phyloP scores from a whole-genome alignment of 2,888 invertebrate genomes.

The Chirona hameri region DNA sequence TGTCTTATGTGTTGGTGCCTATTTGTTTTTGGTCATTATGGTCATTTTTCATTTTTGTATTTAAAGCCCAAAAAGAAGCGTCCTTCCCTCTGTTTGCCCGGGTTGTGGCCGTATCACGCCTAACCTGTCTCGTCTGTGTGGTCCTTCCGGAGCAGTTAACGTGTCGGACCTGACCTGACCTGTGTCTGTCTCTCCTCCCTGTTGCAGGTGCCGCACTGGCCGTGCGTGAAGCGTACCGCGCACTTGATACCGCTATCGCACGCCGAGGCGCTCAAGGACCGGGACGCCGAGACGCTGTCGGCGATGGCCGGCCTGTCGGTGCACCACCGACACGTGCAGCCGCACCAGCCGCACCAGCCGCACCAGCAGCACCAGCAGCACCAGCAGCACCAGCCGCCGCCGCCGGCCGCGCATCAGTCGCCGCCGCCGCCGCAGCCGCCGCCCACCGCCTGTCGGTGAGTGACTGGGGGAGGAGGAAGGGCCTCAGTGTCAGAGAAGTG shows the following conservation, averaged over 20 bases:
- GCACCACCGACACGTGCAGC: slow-evolving; percentile 32
- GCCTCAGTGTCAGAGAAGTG: no score
- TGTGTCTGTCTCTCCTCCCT: slow-evolving; percentile 1
- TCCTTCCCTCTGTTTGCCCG: no score
- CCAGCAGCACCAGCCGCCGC: slow-evolving; percentile 8
- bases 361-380: slow-evolving; percentile 9
- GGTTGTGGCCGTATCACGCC: no score
- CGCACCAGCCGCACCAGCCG: not conserved
- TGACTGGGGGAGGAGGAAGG: no score
- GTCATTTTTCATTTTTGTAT: no score
- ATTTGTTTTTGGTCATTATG: no score
- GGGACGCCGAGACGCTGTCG: slow-evolving; percentile 84
- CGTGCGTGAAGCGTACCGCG: slow-evolving; percentile 74
- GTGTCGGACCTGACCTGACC: not conserved
- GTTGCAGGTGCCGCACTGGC: slow-evolving; percentile 70
- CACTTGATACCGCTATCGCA: slow-evolving; percentile 73
- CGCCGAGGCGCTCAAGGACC: slow-evolving; percentile 69
- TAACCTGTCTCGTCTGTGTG: no score
- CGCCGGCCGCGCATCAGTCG: no score
- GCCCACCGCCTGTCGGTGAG: slow-evolving; percentile 28
- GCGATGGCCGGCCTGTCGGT: slow-evolving; percentile 79
- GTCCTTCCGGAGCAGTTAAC: no score
- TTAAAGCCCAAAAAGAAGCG: no score
- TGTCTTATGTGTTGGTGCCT: no score
- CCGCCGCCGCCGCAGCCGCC: slow-evolving; percentile 32